Evolutionary conservation across 1,140 invertebrate species (phyloP).

Genomic region (Dufourea novaeangliae): DNA sequence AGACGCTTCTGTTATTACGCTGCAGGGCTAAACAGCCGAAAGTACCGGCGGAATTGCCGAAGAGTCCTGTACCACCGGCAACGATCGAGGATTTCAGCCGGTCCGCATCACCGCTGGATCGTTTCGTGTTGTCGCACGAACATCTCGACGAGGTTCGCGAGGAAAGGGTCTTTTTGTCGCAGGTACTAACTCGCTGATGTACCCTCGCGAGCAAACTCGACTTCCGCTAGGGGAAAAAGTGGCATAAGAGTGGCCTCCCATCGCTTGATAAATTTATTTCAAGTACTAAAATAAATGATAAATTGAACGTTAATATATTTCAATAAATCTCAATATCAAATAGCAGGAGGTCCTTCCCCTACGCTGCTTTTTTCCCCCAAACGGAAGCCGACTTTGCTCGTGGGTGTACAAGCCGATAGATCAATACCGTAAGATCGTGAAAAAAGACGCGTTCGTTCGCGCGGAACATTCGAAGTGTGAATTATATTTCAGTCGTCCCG

Average conservation of each 20-base stretch:
- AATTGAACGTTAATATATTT: too few species aligned
- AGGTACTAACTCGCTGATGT: constrained; percentile 67
- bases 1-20: constrained; percentile 18
- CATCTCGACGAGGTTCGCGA: constrained; percentile 79
- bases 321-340: too few species aligned
- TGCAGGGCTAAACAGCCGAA: constrained; percentile 67
- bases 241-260: too few species aligned
- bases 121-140: constrained; percentile 70
- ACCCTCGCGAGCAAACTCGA: too few species aligned
- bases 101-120: constrained; percentile 61
- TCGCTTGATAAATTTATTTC: too few species aligned
- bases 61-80: constrained; percentile 76
- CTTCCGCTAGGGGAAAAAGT: too few species aligned
- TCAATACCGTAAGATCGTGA: constrained; percentile 4
- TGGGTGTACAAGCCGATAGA: neutral
- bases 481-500: constrained; percentile 79
- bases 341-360: too few species aligned
- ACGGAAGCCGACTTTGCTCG: too few species aligned
- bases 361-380: too few species aligned
- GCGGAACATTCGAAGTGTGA: constrained; percentile 66
- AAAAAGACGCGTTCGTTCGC: constrained; percentile 54
- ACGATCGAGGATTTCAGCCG: constrained; percentile 66
- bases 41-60: constrained; percentile 73
- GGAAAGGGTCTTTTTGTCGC: constrained; percentile 76
- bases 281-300: too few species aligned